These are phyloP conservation scores for Clepsis dumicolana DNA, from an alignment of 2,888 invertebrate genomes.

Conservation along the genomic window DNA sequence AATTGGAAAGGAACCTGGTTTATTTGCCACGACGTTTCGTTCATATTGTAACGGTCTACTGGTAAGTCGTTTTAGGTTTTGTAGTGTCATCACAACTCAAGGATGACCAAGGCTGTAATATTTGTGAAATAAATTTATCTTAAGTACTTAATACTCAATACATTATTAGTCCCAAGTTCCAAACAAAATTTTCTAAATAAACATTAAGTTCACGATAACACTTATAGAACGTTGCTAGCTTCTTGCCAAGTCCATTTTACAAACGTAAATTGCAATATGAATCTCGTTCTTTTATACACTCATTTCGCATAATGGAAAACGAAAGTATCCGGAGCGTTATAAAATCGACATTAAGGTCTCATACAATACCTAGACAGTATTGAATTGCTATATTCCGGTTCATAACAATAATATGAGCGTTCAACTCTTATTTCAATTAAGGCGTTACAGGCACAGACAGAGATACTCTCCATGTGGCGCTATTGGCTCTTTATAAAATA, in stretches of 20 bases:
- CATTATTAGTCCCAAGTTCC: neutral
- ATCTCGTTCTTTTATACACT: constrained; percentile 17
- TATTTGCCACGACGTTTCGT: too few relatives aligned
- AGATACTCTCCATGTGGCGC: neutral
- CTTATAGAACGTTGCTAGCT: too few relatives aligned
- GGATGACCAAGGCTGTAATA: too few relatives aligned
- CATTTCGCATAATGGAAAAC: constrained; percentile 7
- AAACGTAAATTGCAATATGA: neutral
- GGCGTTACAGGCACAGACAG: neutral
- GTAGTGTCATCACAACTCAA: too few relatives aligned
- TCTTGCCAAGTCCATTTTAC: neutral
- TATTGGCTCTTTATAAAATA: neutral
- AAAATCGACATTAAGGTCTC: constrained; percentile 15
- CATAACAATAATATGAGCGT: constrained; percentile 12
- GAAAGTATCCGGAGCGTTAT: constrained; percentile 19
- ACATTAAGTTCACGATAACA: too few relatives aligned
- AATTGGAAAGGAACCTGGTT: neutral
- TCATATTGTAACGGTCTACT: too few relatives aligned
- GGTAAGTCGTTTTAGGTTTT: too few relatives aligned
- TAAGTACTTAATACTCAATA: too few relatives aligned
- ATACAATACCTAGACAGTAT: constrained; percentile 22
- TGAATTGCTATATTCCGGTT: constrained; percentile 8
- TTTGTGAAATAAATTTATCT: neutral
- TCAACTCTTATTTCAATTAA: neutral
- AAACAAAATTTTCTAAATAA: too few relatives aligned